These are phyloP conservation scores for Drosophila pseudotakahashii DNA, from an alignment of 2,888 invertebrate genomes.

Conservation along the genomic window DNA sequence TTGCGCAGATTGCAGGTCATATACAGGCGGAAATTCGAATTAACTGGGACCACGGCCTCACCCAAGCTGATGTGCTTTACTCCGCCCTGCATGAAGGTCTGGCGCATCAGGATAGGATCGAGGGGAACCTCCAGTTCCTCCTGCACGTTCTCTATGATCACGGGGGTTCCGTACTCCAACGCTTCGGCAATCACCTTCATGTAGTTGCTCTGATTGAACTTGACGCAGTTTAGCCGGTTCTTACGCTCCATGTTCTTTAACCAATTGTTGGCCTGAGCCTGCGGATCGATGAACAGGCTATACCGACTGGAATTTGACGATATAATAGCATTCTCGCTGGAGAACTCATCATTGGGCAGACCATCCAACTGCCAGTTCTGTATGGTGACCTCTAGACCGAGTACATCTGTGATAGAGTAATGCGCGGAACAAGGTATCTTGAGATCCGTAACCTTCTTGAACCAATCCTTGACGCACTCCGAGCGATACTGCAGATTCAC, in stretches of 20 bases:
- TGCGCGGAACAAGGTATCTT: slow-evolving; percentile 91
- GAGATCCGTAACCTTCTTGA: slow-evolving; percentile 87
- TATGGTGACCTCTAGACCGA: slow-evolving; percentile 92
- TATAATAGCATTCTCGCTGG: slow-evolving; percentile 95
- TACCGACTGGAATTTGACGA: slow-evolving; percentile 93
- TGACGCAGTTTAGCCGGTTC: slow-evolving; percentile 82
- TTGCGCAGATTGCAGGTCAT: slow-evolving; percentile 95
- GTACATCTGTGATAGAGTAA: slow-evolving; percentile 89
- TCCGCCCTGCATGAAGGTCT: slow-evolving; percentile 92
- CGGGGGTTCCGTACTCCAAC: slow-evolving; percentile 90
- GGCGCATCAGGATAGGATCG: slow-evolving; percentile 91
- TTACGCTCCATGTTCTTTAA: slow-evolving; percentile 92
- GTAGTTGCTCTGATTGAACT: slow-evolving; percentile 83
- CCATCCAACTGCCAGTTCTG: slow-evolving; percentile 93
- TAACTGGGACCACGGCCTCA: slow-evolving; percentile 92
- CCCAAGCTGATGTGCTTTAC: slow-evolving; percentile 92
- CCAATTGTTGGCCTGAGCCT: slow-evolving; percentile 97
- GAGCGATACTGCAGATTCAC: slow-evolving; percentile 90
- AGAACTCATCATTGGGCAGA: slow-evolving; percentile 92
- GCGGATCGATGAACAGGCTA: slow-evolving; percentile 96
- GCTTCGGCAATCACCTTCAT: slow-evolving; percentile 87
- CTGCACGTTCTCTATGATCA: slow-evolving; percentile 93
- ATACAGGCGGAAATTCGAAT: slow-evolving; percentile 91
- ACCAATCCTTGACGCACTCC: slow-evolving; percentile 89
- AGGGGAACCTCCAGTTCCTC: slow-evolving; percentile 94